These are phyloP conservation scores for Novumbra hubbsi DNA, from an alignment of 2,797 vertebrate species.

Conservation along the genomic window DNA sequence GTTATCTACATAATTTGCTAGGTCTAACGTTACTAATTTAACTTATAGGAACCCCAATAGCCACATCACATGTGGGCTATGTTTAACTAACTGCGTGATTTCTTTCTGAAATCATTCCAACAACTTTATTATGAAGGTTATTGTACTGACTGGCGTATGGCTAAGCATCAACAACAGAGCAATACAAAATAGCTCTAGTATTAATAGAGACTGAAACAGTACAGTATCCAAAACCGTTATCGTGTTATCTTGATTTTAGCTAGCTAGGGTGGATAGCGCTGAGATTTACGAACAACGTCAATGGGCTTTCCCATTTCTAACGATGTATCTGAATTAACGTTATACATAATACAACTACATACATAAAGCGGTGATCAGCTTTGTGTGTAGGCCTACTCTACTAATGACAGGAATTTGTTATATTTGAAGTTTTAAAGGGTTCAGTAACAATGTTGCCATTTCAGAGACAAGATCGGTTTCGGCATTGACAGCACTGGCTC, in stretches of 20 bases:
- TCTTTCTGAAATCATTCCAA: too few species aligned
- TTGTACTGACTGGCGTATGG: too few species aligned
- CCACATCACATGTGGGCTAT: too few species aligned
- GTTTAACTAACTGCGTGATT: too few species aligned
- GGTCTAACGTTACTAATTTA: too few species aligned
- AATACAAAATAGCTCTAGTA: too few species aligned
- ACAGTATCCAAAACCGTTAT: background rate
- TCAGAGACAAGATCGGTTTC: slow-evolving; percentile 54
- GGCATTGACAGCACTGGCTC: background rate
- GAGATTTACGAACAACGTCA: background rate
- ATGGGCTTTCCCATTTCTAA: background rate
- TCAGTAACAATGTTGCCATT: slow-evolving; percentile 38
- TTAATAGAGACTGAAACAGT: too few species aligned
- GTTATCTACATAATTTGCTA: slow-evolving; percentile 12
- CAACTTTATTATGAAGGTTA: too few species aligned
- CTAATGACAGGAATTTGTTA: slow-evolving; percentile 23
- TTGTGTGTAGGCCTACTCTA: too few species aligned
- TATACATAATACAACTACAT: background rate
- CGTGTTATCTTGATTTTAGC: background rate
- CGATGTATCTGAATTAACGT: background rate
- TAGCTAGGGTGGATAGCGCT: background rate
- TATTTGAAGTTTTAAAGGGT: slow-evolving; percentile 38
- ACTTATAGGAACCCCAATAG: too few species aligned
- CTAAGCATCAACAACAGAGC: too few species aligned
- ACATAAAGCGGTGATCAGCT: too few species aligned